phyloP scores from a whole-genome alignment of 2,797 vertebrate species.

The Sebastes kiyomatsui region DNA sequence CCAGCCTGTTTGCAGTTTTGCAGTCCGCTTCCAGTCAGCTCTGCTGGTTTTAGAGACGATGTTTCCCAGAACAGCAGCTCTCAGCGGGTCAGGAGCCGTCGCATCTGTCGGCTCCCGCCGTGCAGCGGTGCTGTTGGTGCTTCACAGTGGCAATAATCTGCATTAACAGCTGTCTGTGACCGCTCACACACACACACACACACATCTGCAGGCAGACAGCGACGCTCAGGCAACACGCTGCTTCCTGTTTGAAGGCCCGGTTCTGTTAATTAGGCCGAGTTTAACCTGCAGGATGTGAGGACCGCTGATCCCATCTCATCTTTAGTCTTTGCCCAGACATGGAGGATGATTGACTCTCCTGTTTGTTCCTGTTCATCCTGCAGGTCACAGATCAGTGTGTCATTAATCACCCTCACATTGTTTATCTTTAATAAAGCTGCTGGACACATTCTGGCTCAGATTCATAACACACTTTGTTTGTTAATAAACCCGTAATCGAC shows the following conservation, averaged over 20 bases:
- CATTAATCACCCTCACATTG: background rate
- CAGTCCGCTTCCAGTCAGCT: background rate
- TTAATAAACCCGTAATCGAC: background rate
- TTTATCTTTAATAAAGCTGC: conserved; percentile 1
- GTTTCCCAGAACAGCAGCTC: conserved; percentile 29
- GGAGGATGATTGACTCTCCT: background rate
- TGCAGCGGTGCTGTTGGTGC: conserved; percentile 10
- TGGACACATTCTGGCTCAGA: background rate
- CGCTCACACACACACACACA: background rate
- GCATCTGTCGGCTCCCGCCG: conserved; percentile 34
- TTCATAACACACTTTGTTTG: background rate
- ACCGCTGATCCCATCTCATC: background rate
- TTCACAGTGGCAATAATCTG: conserved; percentile 50
- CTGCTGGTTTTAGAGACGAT: conserved; percentile 24
- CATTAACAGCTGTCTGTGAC: conserved; percentile 55
- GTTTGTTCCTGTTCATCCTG: background rate
- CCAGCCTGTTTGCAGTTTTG: background rate
- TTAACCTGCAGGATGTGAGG: conserved; percentile 9
- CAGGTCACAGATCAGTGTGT: conserved; percentile 6
- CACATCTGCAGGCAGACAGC: background rate
- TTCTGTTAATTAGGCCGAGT: conserved; percentile 9
- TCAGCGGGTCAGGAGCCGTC: conserved; percentile 19
- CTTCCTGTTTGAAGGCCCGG: conserved; percentile 13
- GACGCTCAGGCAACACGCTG: background rate
- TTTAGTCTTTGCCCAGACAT: background rate